Evolutionary conservation across 2,113 vertebrate genomes (phyloP), one percentile per base, ranked within the genome.

Genomic region (Anoura caudifer): DNA sequence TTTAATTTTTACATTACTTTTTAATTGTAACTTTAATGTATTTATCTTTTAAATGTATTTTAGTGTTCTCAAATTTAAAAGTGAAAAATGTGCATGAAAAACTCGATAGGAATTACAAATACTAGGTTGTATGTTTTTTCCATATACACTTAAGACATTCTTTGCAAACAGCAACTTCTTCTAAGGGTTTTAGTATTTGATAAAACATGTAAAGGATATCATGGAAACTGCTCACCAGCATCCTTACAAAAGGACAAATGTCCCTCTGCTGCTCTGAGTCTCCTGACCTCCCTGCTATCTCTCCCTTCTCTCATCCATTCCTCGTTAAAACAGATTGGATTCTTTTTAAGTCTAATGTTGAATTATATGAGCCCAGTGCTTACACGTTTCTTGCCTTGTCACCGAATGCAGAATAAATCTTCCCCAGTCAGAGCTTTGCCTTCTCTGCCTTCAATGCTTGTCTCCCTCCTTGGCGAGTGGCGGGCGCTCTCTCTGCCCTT

Each of bases 41-140:
- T 67, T 80, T 95, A 28, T 54, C 15, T 95, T 90, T 92, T 80
- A 87, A 87, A 65, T 70, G 3, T 63, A 73, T 63, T 95, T 97
- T n/a, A 93, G 17, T 69, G n/a, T 63, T 95, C 36, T 83, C 47
- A 90, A 59, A 38, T 52, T 50, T 84, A 56, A 93, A 61, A 59
- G 38, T 28, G 38, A 90, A 76, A 92, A 67, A 38, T 85, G 8
- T 90, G 9, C 61, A 24, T 75, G 5, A 76, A 65, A 87, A 93
- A 52, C 22, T 89, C 52, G n/a, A 45, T 94, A 5, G 83, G 33
- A 70, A 31, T 69, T 85, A 43, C 82, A 70, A 87, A 75, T 82
- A 54, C 22, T 91, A 70, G 33, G 4, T 56, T 73, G 24, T 77
- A 36, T 72, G 59, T 17, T 4, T 90, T 94, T 91, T 31, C 33